These are phyloP conservation scores for Scortum barcoo DNA, from an alignment of 2,113 vertebrate species.

Conservation along the genomic window DNA sequence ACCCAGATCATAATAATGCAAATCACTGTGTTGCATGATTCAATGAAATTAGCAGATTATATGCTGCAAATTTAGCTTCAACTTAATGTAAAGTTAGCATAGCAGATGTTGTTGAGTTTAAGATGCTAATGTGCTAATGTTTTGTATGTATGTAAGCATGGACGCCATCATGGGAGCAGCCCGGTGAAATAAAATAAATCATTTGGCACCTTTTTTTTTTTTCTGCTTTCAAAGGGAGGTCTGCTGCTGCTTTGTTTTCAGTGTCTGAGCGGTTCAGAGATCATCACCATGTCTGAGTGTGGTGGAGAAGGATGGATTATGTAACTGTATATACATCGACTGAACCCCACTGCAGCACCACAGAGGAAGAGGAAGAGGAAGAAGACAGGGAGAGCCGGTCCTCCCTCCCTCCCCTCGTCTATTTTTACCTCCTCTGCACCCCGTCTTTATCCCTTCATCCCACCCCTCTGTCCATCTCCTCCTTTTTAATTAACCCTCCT, in stretches of 20 bases:
- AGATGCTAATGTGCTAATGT: background rate
- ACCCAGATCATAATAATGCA: too few relatives aligned
- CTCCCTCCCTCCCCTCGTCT: conserved; percentile 58
- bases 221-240: background rate
- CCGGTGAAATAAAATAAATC: too few relatives aligned
- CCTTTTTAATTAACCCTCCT: conserved; percentile 74
- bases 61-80: too few relatives aligned
- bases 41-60: too few relatives aligned
- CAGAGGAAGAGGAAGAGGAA: conserved; percentile 34
- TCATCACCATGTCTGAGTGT: conserved; percentile 22
- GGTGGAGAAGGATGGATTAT: conserved; percentile 57
- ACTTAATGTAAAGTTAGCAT: background rate
- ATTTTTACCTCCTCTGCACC: conserved; percentile 69
- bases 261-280: background rate
- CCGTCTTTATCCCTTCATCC: conserved; percentile 64
- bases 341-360: conserved; percentile 71
- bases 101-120: background rate
- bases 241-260: conserved; percentile 20
- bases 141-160: too few relatives aligned
- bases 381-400: conserved; percentile 32
- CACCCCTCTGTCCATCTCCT: conserved; percentile 61
- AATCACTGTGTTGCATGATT: too few relatives aligned
- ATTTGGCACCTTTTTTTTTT: background rate
- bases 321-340: conserved; percentile 50
- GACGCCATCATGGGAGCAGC: too few relatives aligned